Evolutionary conservation across 2,113 vertebrate genomes (phyloP), one percentile per base, ranked within the genome.

Genomic region (Willisornis vidua): DNA sequence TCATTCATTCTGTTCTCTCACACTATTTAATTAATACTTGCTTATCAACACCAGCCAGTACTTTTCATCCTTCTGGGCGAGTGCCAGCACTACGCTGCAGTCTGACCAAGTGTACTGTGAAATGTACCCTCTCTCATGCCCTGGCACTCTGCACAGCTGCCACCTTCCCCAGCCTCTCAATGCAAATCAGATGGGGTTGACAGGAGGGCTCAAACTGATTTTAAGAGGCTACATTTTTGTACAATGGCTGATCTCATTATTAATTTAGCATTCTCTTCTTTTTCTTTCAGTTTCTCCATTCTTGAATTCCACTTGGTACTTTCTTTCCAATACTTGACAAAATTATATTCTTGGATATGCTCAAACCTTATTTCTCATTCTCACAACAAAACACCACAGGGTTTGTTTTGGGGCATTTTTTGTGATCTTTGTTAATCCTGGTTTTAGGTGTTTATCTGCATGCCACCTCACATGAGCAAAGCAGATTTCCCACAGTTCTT

Each of bases 1-100:
- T 54, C 58, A 45, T 31, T 85, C 49, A 28, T 54, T 89, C 33
- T 79, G 39, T 68, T 90, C 28, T 48, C 46, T 87, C 67, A 17
- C 37, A 33, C 62, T 63, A 14, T 62, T 90, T 90, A 78, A 84
- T 91, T 79, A 91, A 87, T 90, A 83, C 29, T 89, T 85, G 87
- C 71, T 79, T 73, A 89, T 63, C 49, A 85, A 88, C 72, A 75
- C 54, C 70, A 86, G 65, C 87, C 86, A 89, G 68, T 82, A 31
- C 4, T 73, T 82, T 66, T 92, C 73, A 83, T 41, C 41, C 22
- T 55, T 63, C 77, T 89, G 93, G 85, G 57, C 37, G 52, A 28
- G 8, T 24, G 89, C 94, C 96, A 95, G 76, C 22, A 28, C 39
- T 35, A 63, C 55, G 6, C 0, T 77, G 72, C 72, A 77, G 49